Evolutionary conservation across 2,888 invertebrate species (phyloP).

Genomic region (Pristionchus japonicus): DNA sequence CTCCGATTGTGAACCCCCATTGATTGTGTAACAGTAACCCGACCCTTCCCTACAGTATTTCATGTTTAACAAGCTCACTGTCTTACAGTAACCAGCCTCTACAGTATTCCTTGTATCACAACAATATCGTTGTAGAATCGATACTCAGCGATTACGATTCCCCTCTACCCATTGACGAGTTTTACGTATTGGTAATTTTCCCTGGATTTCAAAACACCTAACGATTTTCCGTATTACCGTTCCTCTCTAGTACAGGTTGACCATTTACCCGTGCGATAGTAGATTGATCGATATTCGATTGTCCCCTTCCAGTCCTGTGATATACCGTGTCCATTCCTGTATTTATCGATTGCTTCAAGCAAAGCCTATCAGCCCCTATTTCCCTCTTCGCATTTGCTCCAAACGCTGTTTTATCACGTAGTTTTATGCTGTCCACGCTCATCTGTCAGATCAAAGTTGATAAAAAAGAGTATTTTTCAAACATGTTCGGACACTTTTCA

Average conservation of each 20-base stretch:
- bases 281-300: background rate
- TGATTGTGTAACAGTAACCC: background rate
- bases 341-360: conserved; percentile 6
- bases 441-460: conserved; percentile 23
- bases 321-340: conserved; percentile 40
- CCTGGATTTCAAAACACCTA: background rate
- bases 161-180: background rate
- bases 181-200: background rate
- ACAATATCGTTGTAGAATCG: background rate
- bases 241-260: background rate
- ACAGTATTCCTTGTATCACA: background rate
- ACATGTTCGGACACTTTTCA: background rate
- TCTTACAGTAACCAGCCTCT: background rate
- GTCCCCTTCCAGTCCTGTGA: conserved; percentile 30
- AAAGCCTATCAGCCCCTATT: background rate
- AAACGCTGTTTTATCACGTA: background rate
- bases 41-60: background rate
- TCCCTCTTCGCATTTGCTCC: background rate
- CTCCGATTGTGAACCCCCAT: conserved; percentile 4
- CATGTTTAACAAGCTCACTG: background rate
- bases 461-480: conserved; percentile 21
- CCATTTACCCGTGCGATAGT: conserved; percentile 18
- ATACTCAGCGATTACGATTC: background rate
- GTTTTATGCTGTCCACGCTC: background rate
- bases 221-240: background rate